Evolutionary conservation across 2,113 vertebrate genomes (phyloP), one percentile per base, ranked within the genome.

Genomic region (Sakesphorus luctuosus): DNA sequence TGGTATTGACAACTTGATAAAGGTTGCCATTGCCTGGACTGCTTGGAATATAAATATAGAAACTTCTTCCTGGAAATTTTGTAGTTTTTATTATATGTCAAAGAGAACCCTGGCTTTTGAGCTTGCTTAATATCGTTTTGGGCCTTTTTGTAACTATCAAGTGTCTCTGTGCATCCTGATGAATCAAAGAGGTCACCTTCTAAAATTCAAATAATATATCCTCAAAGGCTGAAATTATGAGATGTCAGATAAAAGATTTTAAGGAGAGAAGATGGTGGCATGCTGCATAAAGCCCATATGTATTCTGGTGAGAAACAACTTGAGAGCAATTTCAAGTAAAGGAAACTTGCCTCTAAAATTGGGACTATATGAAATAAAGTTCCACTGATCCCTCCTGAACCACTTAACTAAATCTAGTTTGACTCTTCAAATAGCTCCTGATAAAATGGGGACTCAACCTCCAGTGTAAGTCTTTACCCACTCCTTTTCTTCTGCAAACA

Each of bases 311-410:
- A 94, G 68, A 84, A 85, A 47, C 43, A 90, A 31, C 56, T 71
- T 16, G 6, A 76, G 62, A 95, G 61, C 52, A 73, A 90, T 90
- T 97, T 87, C 67, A 79, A 66, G 68, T 73, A 62, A 68, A 78
- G 71, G 71, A 94, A 71, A 87, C 79, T 65, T 59, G 33, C 40
- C 67, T 63, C 75, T 87, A 31, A n/a, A 21, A 33, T 62, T 81
- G 46, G 63, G 44, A 79, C 52, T 82, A 16, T 72, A 69, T 69
- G 87, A 96, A 95, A 90, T 88, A 91, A 97, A 93, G 67, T 85
- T 91, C 36, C 7, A 3, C 50, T 91, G 89, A 94, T 92, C 84
- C 67, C 58, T 62, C 59, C 81, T 77, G 84, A 82, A 84, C 72
- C 8, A 2, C 59, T 52, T 79, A 6, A 40, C 81, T 84, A 84